Conservation (phyloP, 2,797 vertebrate genomes). For the Phoebastria nigripes region DNA sequence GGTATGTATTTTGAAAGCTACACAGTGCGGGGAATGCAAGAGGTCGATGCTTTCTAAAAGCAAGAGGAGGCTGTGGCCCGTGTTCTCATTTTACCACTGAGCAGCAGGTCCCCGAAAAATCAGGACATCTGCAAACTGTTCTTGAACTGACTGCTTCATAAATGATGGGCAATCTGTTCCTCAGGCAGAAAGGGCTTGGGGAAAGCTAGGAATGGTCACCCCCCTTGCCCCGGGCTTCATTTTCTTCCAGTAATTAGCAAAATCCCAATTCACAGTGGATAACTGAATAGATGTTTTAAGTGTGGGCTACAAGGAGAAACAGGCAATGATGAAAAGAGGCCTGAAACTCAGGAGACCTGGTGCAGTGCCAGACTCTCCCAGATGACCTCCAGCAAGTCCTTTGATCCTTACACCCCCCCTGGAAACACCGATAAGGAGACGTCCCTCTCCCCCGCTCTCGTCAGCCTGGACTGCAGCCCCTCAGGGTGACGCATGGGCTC, state of each 20-base stretch:
- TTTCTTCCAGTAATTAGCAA: constrained; percentile 31
- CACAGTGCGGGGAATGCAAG: background rate
- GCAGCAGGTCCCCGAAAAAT: constrained; percentile 1
- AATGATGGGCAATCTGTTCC: background rate
- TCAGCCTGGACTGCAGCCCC: background rate
- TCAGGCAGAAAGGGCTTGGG: background rate
- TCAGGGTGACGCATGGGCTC: fast-evolving
- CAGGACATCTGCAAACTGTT: background rate
- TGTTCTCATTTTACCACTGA: background rate
- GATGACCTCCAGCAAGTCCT: background rate
- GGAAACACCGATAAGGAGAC: background rate
- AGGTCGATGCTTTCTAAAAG: background rate
- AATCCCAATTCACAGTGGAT: constrained; percentile 24
- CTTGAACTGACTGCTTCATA: background rate
- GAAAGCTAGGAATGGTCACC: background rate
- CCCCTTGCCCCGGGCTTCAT: background rate
- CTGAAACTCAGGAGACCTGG: constrained; percentile 1
- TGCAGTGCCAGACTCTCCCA: background rate
- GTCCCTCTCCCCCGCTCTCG: fast-evolving
- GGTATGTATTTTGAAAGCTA: background rate
- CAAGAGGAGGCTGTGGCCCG: background rate
- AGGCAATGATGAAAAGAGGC: background rate
- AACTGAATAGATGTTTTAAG: background rate
- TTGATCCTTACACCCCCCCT: background rate
- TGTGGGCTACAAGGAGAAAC: background rate